Conservation (phyloP, 2,113 vertebrate species). For the Phylloscopus whistleri region DNA sequence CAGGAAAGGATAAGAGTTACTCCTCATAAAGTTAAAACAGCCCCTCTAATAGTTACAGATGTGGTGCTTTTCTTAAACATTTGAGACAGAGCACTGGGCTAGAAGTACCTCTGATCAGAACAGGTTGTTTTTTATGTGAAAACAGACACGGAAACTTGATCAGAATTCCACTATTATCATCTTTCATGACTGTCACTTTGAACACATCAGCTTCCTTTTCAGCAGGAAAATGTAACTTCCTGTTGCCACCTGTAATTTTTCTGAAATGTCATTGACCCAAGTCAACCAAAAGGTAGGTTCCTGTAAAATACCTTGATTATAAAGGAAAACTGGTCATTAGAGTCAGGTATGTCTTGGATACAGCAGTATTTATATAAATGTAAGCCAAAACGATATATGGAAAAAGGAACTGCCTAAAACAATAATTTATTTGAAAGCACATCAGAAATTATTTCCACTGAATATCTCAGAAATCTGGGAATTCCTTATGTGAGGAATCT, state of each 20-base stretch:
- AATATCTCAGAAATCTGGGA: neutral
- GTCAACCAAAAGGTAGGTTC: neutral
- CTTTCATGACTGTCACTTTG: neutral
- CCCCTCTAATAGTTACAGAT: neutral
- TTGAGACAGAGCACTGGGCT: neutral
- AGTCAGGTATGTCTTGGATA: neutral
- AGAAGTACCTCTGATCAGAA: neutral
- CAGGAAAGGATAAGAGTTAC: neutral
- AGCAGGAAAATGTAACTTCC: conserved; percentile 30
- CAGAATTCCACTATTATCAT: neutral
- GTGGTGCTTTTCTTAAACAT: neutral
- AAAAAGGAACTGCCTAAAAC: neutral
- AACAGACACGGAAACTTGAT: neutral
- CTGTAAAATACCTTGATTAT: neutral
- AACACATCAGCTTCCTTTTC: neutral
- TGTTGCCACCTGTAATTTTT: neutral
- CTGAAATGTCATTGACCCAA: neutral
- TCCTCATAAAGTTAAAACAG: neutral
- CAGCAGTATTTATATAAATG: neutral
- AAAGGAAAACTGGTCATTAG: neutral
- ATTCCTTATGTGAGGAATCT: neutral
- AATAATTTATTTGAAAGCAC: neutral
- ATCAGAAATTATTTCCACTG: neutral
- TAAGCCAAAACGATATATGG: neutral
- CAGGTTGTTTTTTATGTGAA: neutral